Percentiles rank a stretch among this genome's conserved stretches.
Conservation (phyloP, 2,888 invertebrate species). For the Tribolium freemani region DNA sequence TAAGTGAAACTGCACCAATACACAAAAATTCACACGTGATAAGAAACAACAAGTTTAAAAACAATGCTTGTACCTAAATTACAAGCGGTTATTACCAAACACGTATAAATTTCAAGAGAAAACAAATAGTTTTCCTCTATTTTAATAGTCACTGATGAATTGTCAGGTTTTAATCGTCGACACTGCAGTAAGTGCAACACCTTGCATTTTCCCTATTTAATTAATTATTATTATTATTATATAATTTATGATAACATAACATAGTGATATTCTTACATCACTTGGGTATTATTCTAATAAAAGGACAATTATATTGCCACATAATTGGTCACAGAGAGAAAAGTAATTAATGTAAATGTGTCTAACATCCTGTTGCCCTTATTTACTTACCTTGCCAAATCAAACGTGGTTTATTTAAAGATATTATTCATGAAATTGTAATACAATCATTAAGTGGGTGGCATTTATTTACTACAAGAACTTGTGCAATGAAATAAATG, state of each 20-base stretch:
- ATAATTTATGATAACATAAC: neutral
- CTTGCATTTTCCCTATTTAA: neutral
- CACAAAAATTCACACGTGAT: neutral
- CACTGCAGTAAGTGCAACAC: neutral
- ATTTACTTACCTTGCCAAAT: no score
- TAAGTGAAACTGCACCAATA: neutral
- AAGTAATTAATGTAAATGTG: neutral
- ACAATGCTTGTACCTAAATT: neutral
- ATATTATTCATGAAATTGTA: constrained; percentile 16
- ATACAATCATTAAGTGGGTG: no score
- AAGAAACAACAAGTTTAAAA: neutral
- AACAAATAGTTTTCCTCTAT: constrained; percentile 19
- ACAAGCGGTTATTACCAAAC: constrained; percentile 12
- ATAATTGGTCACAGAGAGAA: neutral
- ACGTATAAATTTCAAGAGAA: constrained; percentile 2
- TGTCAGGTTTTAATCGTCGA: neutral
- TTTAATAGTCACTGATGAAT: constrained; percentile 25
- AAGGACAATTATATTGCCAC: neutral
- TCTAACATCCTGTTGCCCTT: neutral
- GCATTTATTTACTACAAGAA: no score
- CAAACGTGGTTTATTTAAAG: constrained; percentile 2
- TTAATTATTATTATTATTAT: neutral
- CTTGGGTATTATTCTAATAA: neutral
- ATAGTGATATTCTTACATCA: neutral
- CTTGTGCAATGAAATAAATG: no score